phyloP scores from a whole-genome alignment of 1,140 invertebrate genomes.

The Carposina sasakii region DNA sequence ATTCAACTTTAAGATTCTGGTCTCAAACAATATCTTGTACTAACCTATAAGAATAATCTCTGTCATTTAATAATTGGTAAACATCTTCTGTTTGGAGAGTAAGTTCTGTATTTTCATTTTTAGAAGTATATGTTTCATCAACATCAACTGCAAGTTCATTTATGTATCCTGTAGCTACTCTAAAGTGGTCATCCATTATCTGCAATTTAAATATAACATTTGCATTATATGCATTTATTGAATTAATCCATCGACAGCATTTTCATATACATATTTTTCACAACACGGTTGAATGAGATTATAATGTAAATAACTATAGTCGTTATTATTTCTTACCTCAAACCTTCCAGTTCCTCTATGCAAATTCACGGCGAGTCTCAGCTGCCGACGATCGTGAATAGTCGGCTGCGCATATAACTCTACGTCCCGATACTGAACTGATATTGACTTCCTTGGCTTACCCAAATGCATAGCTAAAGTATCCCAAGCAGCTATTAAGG shows the following conservation, averaged over 20 bases:
- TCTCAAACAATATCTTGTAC: neutral
- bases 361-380: conserved; percentile 15
- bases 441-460: conserved; percentile 19
- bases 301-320: neutral
- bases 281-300: neutral
- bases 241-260: neutral
- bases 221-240: neutral
- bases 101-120: neutral
- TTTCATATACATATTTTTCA: neutral
- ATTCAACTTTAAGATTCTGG: neutral
- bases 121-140: neutral
- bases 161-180: conserved; percentile 6
- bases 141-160: neutral
- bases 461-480: conserved; percentile 33
- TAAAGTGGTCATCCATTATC: neutral
- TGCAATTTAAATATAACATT: neutral
- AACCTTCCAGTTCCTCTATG: conserved; percentile 28
- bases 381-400: conserved; percentile 17
- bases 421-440: conserved; percentile 36
- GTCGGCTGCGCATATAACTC: conserved; percentile 27
- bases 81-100: conserved; percentile 18
- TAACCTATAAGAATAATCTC: conserved; percentile 25
- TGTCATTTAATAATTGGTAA: conserved; percentile 22
- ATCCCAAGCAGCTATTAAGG: conserved; percentile 39
- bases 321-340: conserved; percentile 19